Conservation (phyloP, 2,888 invertebrate species). For the Hydrotaea diabolus region DNA sequence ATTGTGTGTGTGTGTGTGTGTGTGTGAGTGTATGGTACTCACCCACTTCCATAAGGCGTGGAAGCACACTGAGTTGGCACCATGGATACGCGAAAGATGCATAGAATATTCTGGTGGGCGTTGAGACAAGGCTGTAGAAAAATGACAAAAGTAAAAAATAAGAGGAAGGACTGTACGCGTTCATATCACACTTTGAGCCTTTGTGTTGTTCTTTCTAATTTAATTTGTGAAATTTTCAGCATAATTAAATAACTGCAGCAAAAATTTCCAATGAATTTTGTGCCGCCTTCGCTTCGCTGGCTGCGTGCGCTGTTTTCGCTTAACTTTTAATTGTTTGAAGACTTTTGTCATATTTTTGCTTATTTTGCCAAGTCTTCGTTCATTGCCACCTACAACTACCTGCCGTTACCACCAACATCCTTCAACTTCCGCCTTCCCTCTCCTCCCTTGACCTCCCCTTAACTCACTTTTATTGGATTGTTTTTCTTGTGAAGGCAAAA, state of each 20-base stretch:
- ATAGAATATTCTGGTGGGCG: neutral
- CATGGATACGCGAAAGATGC: neutral
- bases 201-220: conserved; percentile 16
- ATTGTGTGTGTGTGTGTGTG: neutral
- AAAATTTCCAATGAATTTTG: neutral
- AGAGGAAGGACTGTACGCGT: neutral
- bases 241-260: conserved; percentile 21
- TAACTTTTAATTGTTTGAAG: neutral
- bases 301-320: neutral
- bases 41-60: too few species aligned
- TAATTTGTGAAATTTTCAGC: conserved; percentile 5
- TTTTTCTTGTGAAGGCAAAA: neutral
- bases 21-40: too few species aligned
- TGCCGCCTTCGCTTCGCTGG: neutral
- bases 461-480: neutral
- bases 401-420: neutral
- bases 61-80: too few species aligned
- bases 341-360: conserved; percentile 18
- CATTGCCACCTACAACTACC: neutral
- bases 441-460: neutral
- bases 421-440: too few species aligned
- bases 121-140: neutral
- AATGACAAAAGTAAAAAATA: neutral
- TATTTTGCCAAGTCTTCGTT: neutral
- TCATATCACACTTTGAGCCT: neutral